A percentile compares a stretch with the other conserved stretches of the same genome.
Evolutionary conservation across 1,140 invertebrate genomes (phyloP).

Genomic region (Alviniconcha marisindica): DNA sequence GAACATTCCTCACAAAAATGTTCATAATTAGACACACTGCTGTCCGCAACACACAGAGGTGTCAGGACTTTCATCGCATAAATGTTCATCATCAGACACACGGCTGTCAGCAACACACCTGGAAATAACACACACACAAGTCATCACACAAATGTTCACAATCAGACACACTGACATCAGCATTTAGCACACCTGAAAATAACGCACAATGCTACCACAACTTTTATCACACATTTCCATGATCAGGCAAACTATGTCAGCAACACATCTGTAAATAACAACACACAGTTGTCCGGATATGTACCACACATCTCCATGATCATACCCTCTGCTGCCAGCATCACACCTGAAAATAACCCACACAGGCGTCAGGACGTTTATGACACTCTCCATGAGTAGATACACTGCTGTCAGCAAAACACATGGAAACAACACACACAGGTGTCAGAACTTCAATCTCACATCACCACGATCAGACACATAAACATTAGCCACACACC

Average conservation of each 20-base stretch:
- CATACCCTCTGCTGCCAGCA: too few relatives aligned
- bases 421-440: conserved; percentile 81
- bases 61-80: conserved; percentile 98
- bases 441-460: too few relatives aligned
- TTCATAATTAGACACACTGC: conserved; percentile 98
- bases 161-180: conserved; percentile 98
- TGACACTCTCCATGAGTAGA: too few relatives aligned
- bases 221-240: conserved; percentile 99
- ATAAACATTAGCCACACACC: conserved; percentile 97
- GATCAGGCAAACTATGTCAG: conserved; percentile 98
- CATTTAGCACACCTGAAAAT: conserved; percentile 89
- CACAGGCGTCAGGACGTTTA: too few relatives aligned
- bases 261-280: too few relatives aligned
- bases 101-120: conserved; percentile 98
- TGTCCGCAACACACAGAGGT: conserved; percentile 88
- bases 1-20: conserved; percentile 99
- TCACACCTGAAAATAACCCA: too few relatives aligned
- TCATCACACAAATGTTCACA: conserved; percentile 99
- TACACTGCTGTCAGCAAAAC: conserved; percentile 98
- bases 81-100: conserved; percentile 99
- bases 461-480: too few relatives aligned
- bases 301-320: too few relatives aligned
- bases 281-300: too few relatives aligned
- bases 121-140: conserved; percentile 58
- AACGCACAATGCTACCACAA: conserved; percentile 87